Evolutionary conservation across 2,113 vertebrate species (phyloP).

Genomic region (Motacilla alba): DNA sequence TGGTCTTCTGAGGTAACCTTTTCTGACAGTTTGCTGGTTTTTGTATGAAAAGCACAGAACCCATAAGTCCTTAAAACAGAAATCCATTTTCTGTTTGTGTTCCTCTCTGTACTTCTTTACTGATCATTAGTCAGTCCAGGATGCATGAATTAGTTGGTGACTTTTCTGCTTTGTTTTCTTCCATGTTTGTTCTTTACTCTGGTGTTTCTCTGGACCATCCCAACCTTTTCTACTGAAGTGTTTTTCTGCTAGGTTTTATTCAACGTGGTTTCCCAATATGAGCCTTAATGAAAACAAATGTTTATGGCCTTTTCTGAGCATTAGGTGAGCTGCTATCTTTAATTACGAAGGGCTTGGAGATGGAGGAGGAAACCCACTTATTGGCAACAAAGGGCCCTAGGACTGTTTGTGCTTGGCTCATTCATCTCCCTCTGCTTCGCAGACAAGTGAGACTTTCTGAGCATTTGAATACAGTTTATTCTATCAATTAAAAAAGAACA

Average conservation of each 20-base stretch:
- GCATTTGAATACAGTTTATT: constrained; percentile 60
- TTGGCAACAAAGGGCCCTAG: constrained; percentile 4
- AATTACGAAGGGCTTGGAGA: background rate
- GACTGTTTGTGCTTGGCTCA: constrained; percentile 3
- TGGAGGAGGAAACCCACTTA: constrained; percentile 11
- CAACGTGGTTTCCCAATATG: background rate
- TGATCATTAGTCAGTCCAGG: background rate
- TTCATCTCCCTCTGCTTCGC: background rate
- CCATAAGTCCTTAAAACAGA: background rate
- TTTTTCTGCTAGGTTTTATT: constrained; percentile 22
- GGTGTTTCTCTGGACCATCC: background rate
- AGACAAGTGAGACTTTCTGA: constrained; percentile 37
- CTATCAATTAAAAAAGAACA: constrained; percentile 54
- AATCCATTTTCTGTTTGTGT: background rate
- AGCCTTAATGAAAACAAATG: constrained; percentile 44
- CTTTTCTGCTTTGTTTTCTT: background rate
- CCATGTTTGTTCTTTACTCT: background rate
- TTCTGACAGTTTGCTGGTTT: background rate
- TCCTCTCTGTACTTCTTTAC: background rate
- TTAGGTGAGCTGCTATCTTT: constrained; percentile 33
- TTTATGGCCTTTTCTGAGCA: background rate
- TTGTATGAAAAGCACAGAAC: background rate
- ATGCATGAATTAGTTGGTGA: background rate
- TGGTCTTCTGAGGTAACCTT: background rate
- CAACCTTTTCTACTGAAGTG: background rate